phyloP scores from a whole-genome alignment of 2,113 vertebrate species.

The Etia nguti region DNA sequence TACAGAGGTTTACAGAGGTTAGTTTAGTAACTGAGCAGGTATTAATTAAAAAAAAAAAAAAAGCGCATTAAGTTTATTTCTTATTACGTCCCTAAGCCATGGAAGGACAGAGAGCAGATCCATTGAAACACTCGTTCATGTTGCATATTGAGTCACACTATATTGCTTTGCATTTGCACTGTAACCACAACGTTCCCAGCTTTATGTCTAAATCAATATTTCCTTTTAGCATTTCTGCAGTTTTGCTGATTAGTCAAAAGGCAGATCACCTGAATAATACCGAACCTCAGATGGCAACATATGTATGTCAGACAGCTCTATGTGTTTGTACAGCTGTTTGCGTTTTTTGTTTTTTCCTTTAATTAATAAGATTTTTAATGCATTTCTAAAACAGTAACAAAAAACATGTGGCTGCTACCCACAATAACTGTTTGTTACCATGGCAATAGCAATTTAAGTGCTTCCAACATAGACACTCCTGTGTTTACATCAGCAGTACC shows the following conservation, averaged over 20 bases:
- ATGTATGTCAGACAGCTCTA: neutral
- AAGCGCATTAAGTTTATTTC: neutral
- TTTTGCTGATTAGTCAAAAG: slow-evolving; percentile 38
- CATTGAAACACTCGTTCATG: neutral
- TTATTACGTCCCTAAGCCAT: neutral
- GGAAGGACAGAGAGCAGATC: neutral
- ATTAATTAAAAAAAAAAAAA: neutral
- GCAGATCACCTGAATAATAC: neutral
- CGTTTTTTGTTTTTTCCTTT: neutral
- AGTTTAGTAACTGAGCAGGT: neutral
- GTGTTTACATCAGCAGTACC: slow-evolving; percentile 39
- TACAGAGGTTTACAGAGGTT: too few relatives aligned
- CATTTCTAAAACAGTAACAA: neutral
- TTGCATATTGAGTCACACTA: slow-evolving; percentile 41
- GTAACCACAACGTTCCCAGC: slow-evolving; percentile 24
- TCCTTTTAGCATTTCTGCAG: neutral
- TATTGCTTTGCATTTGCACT: slow-evolving; percentile 26
- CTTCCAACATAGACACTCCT: slow-evolving; percentile 15
- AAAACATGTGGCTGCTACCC: neutral
- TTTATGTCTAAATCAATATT: slow-evolving; percentile 44
- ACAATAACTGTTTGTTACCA: slow-evolving; percentile 30
- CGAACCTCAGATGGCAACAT: neutral
- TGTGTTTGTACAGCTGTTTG: neutral
- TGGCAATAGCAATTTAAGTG: slow-evolving; percentile 33
- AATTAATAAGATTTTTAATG: neutral